Base-by-base conservation (phyloP, 2,888 invertebrate species). In the Bedellia somnulentella region DNA sequence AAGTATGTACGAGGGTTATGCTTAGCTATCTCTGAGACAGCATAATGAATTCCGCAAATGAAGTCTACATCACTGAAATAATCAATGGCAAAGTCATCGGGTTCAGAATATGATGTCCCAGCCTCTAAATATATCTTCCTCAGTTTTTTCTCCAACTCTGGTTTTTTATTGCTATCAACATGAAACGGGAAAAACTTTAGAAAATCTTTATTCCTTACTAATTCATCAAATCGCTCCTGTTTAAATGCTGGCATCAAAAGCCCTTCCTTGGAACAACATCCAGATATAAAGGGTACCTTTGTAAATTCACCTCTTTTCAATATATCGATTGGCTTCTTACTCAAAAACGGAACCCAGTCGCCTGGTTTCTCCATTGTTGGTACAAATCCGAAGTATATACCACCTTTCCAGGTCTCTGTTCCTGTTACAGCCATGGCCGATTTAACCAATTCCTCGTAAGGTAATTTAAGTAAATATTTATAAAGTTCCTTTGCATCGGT, bases 41-140 rank as follows among this genome's bases (percentile, higher is more conserved):
- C 46, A 5, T 57, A 49, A 35, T 57, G 56, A 17, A 62, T 44
- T 1, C 73, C 70, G 4, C 63, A 58, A 2, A 60, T 39, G 35
- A 79, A 76, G 38, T 66, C 63, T 1, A 63, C 59, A 38, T 83
- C 82, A 4, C 66, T 59, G 24, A 78, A 57, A 27, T 80, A 58
- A 37, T 78, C 66, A 8, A 73, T 48, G 1, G 76, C 58, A 39
- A 56, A 59, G 1, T 61, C 52, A 26, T 81, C 49, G 1, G 41
- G 38, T 3, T 78, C 67, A 5, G 52, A 36, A 5, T 49, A 50
- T 2, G 64, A 33, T 1, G 48, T 38, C 6, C 64, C 47, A 0
- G 55, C 60, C 30, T 63, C 53, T 27, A 80, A 64, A 48, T 81
- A 83, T 30, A 66, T 56, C 2, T 52, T 40, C 42, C 55, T 63